These are phyloP conservation scores for Cynaeus angustus DNA, from an alignment of 2,888 invertebrate species.

Conservation along the genomic window DNA sequence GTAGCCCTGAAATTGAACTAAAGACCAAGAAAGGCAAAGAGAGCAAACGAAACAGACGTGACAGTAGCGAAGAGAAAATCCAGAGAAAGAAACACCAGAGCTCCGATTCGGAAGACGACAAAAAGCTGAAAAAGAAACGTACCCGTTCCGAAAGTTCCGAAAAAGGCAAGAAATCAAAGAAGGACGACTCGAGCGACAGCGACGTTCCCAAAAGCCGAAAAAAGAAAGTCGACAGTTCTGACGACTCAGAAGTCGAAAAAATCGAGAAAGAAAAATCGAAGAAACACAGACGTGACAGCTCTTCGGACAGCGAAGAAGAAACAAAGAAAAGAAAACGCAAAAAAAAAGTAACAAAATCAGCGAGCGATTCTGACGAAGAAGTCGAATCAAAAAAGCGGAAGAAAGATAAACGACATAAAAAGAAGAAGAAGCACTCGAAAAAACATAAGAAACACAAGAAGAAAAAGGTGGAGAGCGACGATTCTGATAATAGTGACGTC, in stretches of 20 bases:
- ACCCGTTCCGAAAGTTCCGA: constrained; percentile 70
- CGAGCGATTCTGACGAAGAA: constrained; percentile 76
- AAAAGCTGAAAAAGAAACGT: constrained; percentile 51
- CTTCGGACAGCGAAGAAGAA: constrained; percentile 74
- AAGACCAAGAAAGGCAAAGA: constrained; percentile 72
- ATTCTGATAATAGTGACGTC: constrained; percentile 79
- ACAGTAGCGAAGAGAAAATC: constrained; percentile 72
- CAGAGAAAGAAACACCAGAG: constrained; percentile 75
- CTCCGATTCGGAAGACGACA: constrained; percentile 75
- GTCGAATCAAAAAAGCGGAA: constrained; percentile 74
- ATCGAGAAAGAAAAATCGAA: constrained; percentile 57
- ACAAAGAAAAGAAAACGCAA: constrained; percentile 74
- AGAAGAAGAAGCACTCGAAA: constrained; percentile 86
- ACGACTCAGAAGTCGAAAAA: constrained; percentile 66
- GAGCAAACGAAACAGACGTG: constrained; percentile 71
- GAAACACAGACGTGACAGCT: constrained; percentile 68
- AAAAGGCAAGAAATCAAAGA: constrained; percentile 72
- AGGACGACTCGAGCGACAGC: constrained; percentile 68
- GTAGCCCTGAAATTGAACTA: constrained; percentile 73
- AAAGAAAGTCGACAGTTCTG: constrained; percentile 67
- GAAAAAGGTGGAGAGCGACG: constrained; percentile 82
- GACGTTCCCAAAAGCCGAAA: constrained; percentile 65
- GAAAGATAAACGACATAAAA: constrained; percentile 88
- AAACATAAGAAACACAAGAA: constrained; percentile 89
- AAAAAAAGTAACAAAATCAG: constrained; percentile 71